Evolutionary conservation across 2,113 vertebrate species (phyloP).

Genomic region (Cebidichthys violaceus): DNA sequence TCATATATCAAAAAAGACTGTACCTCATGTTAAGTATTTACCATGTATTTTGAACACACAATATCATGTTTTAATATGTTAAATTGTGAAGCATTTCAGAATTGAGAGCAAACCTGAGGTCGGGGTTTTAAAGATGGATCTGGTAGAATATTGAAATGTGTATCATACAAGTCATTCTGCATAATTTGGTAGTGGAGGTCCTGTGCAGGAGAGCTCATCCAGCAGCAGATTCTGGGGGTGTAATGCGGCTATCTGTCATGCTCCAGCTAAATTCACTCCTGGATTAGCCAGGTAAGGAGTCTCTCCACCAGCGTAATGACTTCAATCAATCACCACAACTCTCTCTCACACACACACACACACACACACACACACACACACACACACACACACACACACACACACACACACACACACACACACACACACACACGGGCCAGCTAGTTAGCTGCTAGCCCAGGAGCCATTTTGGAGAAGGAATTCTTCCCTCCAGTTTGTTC

Average conservation of each 20-base stretch:
- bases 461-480: slow-evolving; percentile 68
- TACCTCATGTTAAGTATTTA: background rate
- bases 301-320: slow-evolving; percentile 79
- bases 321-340: slow-evolving; percentile 79
- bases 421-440: slow-evolving; percentile 27
- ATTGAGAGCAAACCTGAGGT: background rate
- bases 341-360: slow-evolving; percentile 6
- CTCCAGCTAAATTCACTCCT: slow-evolving; percentile 78
- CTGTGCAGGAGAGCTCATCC: slow-evolving; percentile 62
- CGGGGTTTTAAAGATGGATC: slow-evolving; percentile 21
- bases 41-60: background rate
- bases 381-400: slow-evolving; percentile 14
- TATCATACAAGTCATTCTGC: slow-evolving; percentile 47
- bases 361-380: slow-evolving; percentile 18
- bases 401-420: slow-evolving; percentile 15
- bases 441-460: slow-evolving; percentile 63
- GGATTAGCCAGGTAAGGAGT: slow-evolving; percentile 82
- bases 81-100: background rate
- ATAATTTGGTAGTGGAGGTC: slow-evolving; percentile 55
- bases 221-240: slow-evolving; percentile 59
- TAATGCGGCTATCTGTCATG: slow-evolving; percentile 80
- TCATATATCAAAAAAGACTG: background rate
- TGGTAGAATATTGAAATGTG: slow-evolving; percentile 44
- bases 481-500: slow-evolving; percentile 35
- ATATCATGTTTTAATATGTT: background rate